These are phyloP conservation scores for Gopherus evgoodei DNA, from an alignment of 2,113 vertebrate species.

Conservation along the genomic window DNA sequence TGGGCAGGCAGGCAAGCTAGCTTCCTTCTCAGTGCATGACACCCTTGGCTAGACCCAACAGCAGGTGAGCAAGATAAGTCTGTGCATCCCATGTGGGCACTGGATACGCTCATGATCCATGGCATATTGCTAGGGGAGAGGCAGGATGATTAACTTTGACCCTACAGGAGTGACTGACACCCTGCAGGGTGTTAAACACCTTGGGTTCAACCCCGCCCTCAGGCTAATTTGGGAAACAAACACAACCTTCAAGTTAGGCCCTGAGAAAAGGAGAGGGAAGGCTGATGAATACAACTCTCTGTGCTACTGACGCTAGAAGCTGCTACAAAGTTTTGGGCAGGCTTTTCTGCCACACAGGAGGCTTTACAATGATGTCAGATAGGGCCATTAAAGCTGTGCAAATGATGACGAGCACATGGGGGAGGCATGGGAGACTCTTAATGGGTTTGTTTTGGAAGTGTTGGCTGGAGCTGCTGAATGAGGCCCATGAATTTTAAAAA, in stretches of 20 bases:
- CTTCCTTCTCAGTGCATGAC: neutral
- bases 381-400: slow-evolving; percentile 64
- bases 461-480: slow-evolving; percentile 71
- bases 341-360: neutral
- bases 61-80: neutral
- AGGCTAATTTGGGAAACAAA: neutral
- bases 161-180: neutral
- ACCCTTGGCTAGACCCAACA: neutral
- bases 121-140: neutral
- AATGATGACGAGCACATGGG: slow-evolving; percentile 64
- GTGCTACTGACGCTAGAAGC: slow-evolving; percentile 44
- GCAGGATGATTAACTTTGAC: neutral
- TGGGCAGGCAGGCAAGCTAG: neutral
- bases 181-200: neutral
- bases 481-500: slow-evolving; percentile 68
- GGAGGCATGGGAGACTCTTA: slow-evolving; percentile 55
- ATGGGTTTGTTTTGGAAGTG: slow-evolving; percentile 75
- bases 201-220: neutral
- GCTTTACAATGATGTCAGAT: slow-evolving; percentile 65
- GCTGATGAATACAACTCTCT: slow-evolving; percentile 18
- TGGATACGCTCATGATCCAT: neutral
- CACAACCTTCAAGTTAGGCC: neutral
- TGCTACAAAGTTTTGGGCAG: slow-evolving; percentile 25
- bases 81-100: neutral
- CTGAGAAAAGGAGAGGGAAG: neutral